Percentiles rank a stretch among this genome's conserved stretches.
phyloP scores from a whole-genome alignment of 2,797 vertebrate genomes.

The Phoeniculus purpureus region DNA sequence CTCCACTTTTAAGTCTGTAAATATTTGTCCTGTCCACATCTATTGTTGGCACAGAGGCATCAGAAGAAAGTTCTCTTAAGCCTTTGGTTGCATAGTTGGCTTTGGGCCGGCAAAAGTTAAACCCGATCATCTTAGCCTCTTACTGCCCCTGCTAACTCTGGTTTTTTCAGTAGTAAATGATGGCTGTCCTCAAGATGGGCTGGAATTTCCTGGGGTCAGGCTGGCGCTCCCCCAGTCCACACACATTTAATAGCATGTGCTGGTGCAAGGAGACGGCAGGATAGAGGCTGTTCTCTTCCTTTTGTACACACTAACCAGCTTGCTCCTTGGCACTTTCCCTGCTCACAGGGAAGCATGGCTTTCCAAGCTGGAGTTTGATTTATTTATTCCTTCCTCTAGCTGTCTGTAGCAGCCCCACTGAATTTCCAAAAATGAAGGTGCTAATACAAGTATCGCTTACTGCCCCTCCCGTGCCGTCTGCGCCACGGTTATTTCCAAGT shows the following conservation, averaged over 20 bases:
- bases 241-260: not conserved
- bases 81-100: constrained; percentile 54
- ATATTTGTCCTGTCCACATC: constrained; percentile 61
- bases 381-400: not conserved
- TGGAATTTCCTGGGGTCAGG: constrained; percentile 9
- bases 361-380: not conserved
- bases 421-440: constrained; percentile 47
- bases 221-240: not conserved
- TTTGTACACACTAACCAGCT: not conserved
- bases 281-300: not conserved
- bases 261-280: not conserved
- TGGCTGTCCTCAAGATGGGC: constrained; percentile 9
- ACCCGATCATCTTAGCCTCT: constrained; percentile 13
- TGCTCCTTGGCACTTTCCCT: constrained; percentile 14
- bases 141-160: not conserved
- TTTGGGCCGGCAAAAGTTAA: constrained; percentile 32
- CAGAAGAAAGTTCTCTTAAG: constrained; percentile 61
- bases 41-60: constrained; percentile 64
- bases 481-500: constrained; percentile 4
- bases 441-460: constrained; percentile 15
- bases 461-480: not conserved
- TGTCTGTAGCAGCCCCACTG: not conserved
- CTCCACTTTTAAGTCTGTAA: constrained; percentile 48
- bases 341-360: not conserved
- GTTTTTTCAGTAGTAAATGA: not conserved